Evolutionary conservation across 2,113 vertebrate species (phyloP).

Genomic region (Seriola aureovittata): DNA sequence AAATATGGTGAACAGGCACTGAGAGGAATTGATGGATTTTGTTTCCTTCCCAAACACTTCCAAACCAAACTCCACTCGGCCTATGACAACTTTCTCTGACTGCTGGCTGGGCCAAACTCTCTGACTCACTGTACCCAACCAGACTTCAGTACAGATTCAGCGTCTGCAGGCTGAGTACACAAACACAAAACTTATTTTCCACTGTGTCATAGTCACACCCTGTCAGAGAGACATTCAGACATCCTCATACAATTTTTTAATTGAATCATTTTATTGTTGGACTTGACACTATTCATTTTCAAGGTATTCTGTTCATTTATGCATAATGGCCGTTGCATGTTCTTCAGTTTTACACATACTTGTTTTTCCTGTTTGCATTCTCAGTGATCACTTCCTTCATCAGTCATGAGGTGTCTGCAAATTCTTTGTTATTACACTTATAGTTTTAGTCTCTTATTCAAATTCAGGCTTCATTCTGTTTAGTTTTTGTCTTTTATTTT

Average conservation of each 20-base stretch:
- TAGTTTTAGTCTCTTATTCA: neutral
- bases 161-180: neutral
- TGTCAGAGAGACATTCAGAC: neutral
- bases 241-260: neutral
- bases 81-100: conserved; percentile 25
- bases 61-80: conserved; percentile 23
- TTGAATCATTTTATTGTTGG: neutral
- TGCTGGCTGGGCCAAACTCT: neutral
- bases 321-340: neutral
- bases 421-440: neutral
- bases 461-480: neutral
- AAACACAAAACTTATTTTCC: neutral
- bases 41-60: conserved; percentile 11
- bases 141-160: conserved; percentile 26
- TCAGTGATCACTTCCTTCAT: neutral
- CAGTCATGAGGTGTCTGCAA: neutral
- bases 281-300: neutral
- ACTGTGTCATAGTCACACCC: conserved; percentile 8
- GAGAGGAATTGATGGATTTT: conserved; percentile 3
- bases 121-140: conserved; percentile 65
- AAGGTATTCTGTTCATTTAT: neutral
- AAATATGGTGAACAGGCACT: neutral
- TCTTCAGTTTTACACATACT: neutral
- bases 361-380: neutral
- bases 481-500: too few relatives aligned